phyloP scores from a whole-genome alignment of 2,113 vertebrate species.

The Garra rufa region DNA sequence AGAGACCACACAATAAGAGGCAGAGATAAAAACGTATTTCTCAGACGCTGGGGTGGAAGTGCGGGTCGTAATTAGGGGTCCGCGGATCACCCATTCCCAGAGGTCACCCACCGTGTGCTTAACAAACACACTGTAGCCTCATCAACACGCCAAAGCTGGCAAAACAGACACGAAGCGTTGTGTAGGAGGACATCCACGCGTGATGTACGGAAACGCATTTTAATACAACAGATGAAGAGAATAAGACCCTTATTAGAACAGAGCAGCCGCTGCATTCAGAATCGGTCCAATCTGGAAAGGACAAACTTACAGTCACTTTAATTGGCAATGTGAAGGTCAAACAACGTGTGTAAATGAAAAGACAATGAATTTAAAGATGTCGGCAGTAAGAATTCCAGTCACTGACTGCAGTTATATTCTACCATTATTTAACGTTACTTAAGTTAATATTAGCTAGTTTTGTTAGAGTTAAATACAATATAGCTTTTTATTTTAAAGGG shows the following conservation, averaged over 20 bases:
- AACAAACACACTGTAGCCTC: constrained; percentile 26
- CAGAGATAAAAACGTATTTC: not conserved
- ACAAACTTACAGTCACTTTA: constrained; percentile 52
- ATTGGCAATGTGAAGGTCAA: constrained; percentile 57
- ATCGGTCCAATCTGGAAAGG: constrained; percentile 27
- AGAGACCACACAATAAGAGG: constrained; percentile 18
- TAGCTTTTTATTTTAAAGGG: not conserved
- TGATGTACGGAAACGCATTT: constrained; percentile 38
- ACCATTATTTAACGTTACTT: not conserved
- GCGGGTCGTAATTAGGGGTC: constrained; percentile 21
- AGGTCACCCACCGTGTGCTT: constrained; percentile 42
- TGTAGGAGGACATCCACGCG: not conserved
- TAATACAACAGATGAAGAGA: constrained; percentile 36
- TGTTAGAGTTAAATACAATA: not conserved
- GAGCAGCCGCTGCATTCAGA: constrained; percentile 19
- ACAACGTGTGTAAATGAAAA: constrained; percentile 39
- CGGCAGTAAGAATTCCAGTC: not conserved
- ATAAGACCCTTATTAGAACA: constrained; percentile 11
- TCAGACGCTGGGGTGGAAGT: not conserved
- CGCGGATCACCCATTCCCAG: not conserved
- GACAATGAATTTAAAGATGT: constrained; percentile 24
- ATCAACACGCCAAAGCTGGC: not conserved
- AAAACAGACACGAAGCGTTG: not conserved
- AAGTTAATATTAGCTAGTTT: not conserved
- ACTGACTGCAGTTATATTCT: not conserved